Evolutionary conservation across 2,888 invertebrate genomes (phyloP).

Genomic region (Drosophila limbata): DNA sequence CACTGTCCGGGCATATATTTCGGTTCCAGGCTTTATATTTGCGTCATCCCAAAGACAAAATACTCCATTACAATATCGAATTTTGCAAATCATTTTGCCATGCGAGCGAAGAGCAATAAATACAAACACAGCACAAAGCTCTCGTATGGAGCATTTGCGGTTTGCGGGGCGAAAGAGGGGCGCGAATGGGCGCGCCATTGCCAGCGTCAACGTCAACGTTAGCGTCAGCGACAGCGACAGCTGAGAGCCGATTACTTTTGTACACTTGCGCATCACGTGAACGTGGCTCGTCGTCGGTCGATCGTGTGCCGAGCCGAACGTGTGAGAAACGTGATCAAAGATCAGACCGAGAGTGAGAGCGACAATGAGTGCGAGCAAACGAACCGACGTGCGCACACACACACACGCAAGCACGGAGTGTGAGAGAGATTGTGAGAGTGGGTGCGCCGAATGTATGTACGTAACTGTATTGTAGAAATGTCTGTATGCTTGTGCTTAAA

Average conservation of each 20-base stretch:
- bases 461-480: constrained; percentile 10
- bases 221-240: constrained; percentile 1
- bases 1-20: constrained; percentile 12
- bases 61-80: constrained; percentile 40
- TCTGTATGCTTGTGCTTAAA: constrained; percentile 37
- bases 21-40: constrained; percentile 36
- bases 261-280: constrained; percentile 80
- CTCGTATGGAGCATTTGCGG: constrained; percentile 30
- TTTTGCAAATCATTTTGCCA: constrained; percentile 62
- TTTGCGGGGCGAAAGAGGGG: not conserved
- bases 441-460: constrained; percentile 41
- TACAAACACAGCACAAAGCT: constrained; percentile 41
- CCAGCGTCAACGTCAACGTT: constrained; percentile 14
- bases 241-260: constrained; percentile 58
- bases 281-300: constrained; percentile 67
- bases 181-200: constrained; percentile 11
- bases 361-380: constrained; percentile 9
- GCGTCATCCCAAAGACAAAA: constrained; percentile 57
- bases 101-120: constrained; percentile 36
- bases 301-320: constrained; percentile 65
- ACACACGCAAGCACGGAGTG: not conserved
- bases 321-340: constrained; percentile 82
- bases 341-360: constrained; percentile 53
- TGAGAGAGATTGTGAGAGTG: constrained; percentile 32
- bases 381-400: not conserved